Percentiles rank a stretch among this genome's conserved stretches.
These are phyloP conservation scores for Enteromius afrohamiltoni DNA, from an alignment of 2,797 vertebrate genomes.

Conservation along the genomic window DNA sequence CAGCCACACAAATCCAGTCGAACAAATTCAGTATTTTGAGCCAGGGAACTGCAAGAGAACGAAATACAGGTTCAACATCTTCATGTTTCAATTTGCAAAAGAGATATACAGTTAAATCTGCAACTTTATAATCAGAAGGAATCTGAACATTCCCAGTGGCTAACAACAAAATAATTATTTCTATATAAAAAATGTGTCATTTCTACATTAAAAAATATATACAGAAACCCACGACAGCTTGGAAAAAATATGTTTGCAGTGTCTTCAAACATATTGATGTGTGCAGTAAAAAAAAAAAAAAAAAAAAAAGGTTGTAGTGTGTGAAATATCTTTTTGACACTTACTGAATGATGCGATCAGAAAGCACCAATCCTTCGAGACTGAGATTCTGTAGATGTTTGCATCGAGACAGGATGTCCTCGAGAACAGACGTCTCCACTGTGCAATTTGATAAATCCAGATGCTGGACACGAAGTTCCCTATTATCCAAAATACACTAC, in stretches of 20 bases:
- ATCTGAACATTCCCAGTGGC: neutral
- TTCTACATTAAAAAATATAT: neutral
- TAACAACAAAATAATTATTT: neutral
- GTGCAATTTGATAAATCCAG: constrained; percentile 90
- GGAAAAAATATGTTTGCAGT: no score
- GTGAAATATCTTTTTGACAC: constrained; percentile 52
- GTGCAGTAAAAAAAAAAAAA: no score
- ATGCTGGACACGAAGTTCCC: constrained; percentile 81
- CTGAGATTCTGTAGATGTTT: constrained; percentile 83
- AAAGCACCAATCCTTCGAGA: constrained; percentile 88
- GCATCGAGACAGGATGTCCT: constrained; percentile 81
- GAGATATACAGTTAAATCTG: neutral
- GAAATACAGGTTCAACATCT: neutral
- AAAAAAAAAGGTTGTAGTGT: neutral
- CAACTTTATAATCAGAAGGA: neutral
- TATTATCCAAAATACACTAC: constrained; percentile 55
- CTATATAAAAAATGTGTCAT: neutral
- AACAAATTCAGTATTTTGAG: constrained; percentile 78
- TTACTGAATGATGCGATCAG: constrained; percentile 81
- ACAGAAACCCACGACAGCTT: no score
- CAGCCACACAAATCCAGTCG: constrained; percentile 90
- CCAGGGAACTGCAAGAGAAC: constrained; percentile 75
- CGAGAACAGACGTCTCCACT: constrained; percentile 75
- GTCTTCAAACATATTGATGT: no score
- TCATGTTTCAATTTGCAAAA: neutral